A percentile compares a stretch with the other conserved stretches of the same genome.
Conservation (phyloP, 2,113 vertebrate species). For the Osmerus mordax region DNA sequence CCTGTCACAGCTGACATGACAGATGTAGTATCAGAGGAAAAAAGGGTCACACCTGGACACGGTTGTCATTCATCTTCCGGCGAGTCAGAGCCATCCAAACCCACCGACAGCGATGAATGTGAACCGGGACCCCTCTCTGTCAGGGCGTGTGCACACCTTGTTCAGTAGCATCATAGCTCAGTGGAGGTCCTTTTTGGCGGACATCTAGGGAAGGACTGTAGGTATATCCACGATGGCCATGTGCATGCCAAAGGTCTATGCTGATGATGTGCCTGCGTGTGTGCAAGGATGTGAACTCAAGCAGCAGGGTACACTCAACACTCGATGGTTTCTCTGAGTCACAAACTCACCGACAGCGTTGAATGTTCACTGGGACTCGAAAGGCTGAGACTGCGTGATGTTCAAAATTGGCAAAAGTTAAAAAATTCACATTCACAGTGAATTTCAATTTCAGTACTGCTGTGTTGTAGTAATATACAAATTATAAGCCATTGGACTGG, state of each 20-base stretch:
- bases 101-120: slow-evolving; percentile 83
- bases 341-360: slow-evolving; percentile 98
- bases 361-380: slow-evolving; percentile 82
- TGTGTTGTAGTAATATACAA: too few species aligned
- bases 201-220: slow-evolving; percentile 27
- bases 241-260: not conserved
- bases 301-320: slow-evolving; percentile 71
- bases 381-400: slow-evolving; percentile 9
- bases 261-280: not conserved
- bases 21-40: not conserved
- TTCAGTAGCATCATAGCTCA: not conserved
- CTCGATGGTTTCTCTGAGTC: slow-evolving; percentile 71
- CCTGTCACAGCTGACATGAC: not conserved
- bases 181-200: not conserved
- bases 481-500: too few species aligned
- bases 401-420: not conserved
- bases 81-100: slow-evolving; percentile 64
- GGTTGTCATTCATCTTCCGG: slow-evolving; percentile 70
- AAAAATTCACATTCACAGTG: not conserved
- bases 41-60: slow-evolving; percentile 36
- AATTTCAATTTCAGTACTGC: not conserved
- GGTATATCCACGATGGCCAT: not conserved
- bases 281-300: slow-evolving; percentile 40
- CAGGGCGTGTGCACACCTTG: not conserved
- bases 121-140: slow-evolving; percentile 53